Conservation (phyloP, 2,113 vertebrate genomes). For the Epinephelus cyanopodus region DNA sequence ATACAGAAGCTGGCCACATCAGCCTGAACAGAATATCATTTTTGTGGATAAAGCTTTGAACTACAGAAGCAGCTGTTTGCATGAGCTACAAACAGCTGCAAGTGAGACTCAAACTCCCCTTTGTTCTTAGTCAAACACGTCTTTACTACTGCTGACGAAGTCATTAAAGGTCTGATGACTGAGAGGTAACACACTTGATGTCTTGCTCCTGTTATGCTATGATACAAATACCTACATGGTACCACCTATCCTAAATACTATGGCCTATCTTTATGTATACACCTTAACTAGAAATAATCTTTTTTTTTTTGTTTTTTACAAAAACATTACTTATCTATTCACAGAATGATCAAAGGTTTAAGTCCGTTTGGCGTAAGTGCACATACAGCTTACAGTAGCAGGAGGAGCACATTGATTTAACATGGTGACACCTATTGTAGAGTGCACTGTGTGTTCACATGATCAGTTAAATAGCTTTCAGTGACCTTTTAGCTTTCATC, state of each 20-base stretch:
- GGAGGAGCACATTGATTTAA: constrained; percentile 54
- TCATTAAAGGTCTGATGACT: constrained; percentile 23
- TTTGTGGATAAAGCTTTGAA: neutral
- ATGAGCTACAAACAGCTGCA: neutral
- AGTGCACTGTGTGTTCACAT: constrained; percentile 48
- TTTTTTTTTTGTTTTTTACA: constrained; percentile 36
- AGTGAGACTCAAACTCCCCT: constrained; percentile 3
- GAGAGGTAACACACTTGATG: neutral
- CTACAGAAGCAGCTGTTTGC: constrained; percentile 5
- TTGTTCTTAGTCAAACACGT: constrained; percentile 11
- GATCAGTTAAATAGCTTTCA: constrained; percentile 45
- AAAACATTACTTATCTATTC: constrained; percentile 60
- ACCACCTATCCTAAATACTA: constrained; percentile 50
- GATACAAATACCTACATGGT: constrained; percentile 55
- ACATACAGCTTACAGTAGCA: constrained; percentile 65
- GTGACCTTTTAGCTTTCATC: constrained; percentile 51
- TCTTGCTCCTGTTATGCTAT: constrained; percentile 35
- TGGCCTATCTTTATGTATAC: constrained; percentile 51
- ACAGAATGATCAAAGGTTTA: constrained; percentile 49
- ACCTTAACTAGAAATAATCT: constrained; percentile 63
- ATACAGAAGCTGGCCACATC: neutral
- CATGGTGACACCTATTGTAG: constrained; percentile 51
- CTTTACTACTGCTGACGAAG: neutral
- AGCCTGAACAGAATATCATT: constrained; percentile 19
- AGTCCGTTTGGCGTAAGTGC: constrained; percentile 70